A percentile compares a stretch with the other conserved stretches of the same genome.
Conservation (phyloP, 1,140 invertebrate genomes). For the Drosophila virilis region DNA sequence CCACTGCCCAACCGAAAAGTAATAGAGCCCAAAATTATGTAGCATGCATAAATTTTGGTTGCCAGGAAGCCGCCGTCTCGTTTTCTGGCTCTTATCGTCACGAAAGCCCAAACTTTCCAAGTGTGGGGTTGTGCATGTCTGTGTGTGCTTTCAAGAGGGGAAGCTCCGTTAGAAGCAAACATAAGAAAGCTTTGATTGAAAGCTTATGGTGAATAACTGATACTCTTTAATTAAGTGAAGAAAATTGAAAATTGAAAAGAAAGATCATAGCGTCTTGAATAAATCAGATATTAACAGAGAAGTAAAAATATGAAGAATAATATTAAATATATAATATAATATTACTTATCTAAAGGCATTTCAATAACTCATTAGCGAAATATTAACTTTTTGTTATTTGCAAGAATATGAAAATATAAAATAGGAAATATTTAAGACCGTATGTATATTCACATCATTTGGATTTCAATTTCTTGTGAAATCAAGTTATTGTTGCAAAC, state of each 20-base stretch:
- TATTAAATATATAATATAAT: too few species aligned
- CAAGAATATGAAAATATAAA: too few species aligned
- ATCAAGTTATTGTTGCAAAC: background rate
- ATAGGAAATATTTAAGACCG: too few species aligned
- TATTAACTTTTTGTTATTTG: background rate
- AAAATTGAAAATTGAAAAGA: too few species aligned
- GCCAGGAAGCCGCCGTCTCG: constrained; percentile 71
- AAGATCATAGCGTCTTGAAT: too few species aligned
- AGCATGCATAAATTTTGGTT: constrained; percentile 76
- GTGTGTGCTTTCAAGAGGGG: constrained; percentile 19
- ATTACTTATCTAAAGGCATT: too few species aligned
- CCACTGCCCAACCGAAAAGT: constrained; percentile 56
- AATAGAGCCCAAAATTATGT: constrained; percentile 78
- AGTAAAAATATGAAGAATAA: too few species aligned
- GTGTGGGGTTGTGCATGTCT: constrained; percentile 18
- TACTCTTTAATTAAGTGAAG: background rate
- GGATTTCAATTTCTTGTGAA: background rate
- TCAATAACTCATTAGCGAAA: too few species aligned
- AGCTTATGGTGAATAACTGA: background rate
- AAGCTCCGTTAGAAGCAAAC: constrained; percentile 72
- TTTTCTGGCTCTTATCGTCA: constrained; percentile 71
- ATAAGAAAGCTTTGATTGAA: constrained; percentile 23
- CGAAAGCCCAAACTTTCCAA: constrained; percentile 71
- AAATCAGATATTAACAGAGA: too few species aligned
- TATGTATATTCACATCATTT: too few species aligned